Evolutionary conservation across 1,140 invertebrate species (phyloP).

Genomic region (Myzus persicae): DNA sequence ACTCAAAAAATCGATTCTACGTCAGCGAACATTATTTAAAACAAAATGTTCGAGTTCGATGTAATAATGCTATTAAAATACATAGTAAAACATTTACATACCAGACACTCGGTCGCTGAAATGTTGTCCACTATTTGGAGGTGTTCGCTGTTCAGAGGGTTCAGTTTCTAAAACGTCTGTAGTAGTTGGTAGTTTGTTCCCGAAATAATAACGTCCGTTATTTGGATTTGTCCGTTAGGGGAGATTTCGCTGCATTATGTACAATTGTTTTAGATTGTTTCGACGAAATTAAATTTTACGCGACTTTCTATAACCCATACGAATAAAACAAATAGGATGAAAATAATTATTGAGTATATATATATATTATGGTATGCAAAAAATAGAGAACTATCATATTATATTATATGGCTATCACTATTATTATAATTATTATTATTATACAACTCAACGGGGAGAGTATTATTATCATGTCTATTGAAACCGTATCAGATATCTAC

Average conservation of each 20-base stretch:
- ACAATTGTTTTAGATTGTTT: not conserved
- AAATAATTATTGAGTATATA: not conserved
- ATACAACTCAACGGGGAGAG: not conserved
- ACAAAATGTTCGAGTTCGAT: not conserved
- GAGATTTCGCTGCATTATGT: too few relatives aligned
- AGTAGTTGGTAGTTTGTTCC: too few relatives aligned
- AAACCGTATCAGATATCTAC: not conserved
- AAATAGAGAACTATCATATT: not conserved
- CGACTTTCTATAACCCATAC: too few relatives aligned
- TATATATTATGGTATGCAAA: not conserved
- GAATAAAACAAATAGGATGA: not conserved
- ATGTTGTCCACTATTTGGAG: too few relatives aligned
- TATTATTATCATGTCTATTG: not conserved
- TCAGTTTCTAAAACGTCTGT: too few relatives aligned
- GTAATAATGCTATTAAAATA: not conserved
- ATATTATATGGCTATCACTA: not conserved
- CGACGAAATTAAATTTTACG: too few relatives aligned
- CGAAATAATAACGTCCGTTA: too few relatives aligned
- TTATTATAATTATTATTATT: not conserved
- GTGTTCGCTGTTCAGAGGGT: too few relatives aligned
- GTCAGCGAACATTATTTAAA: not conserved
- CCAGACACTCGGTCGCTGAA: too few relatives aligned
- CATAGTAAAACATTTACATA: too few relatives aligned
- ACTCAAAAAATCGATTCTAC: not conserved
- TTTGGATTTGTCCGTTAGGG: too few relatives aligned